A percentile compares a stretch with the other conserved stretches of the same genome.
phyloP scores from a whole-genome alignment of 1,140 invertebrate species.

The Charaxes varanes region DNA sequence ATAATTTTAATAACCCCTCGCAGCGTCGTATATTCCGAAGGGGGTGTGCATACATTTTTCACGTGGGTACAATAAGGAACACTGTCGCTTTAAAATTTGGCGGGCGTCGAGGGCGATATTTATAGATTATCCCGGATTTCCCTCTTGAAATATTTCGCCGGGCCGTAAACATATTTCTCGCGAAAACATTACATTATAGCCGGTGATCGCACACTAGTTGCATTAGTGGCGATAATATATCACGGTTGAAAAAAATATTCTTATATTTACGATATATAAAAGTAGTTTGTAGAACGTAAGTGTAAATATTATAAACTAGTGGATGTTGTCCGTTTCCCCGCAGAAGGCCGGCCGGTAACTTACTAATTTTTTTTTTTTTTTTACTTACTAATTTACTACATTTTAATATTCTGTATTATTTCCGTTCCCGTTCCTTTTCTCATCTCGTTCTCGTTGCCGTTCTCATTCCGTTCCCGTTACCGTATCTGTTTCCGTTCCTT shows the following conservation, averaged over 20 bases:
- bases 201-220: constrained; percentile 17
- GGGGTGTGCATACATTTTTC: constrained; percentile 65
- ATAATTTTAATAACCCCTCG: constrained; percentile 69
- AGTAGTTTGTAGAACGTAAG: no score
- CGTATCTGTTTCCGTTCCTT: no score
- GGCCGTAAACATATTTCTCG: constrained; percentile 47
- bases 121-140: constrained; percentile 65
- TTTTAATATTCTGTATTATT: no score
- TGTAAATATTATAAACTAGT: no score
- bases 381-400: no score
- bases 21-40: constrained; percentile 37
- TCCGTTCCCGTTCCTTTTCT: no score
- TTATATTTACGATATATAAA: no score
- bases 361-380: no score
- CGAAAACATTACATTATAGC: constrained; percentile 19
- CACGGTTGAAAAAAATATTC: constrained; percentile 11
- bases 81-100: constrained; percentile 66
- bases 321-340: no score
- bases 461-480: no score
- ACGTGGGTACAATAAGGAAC: constrained; percentile 55
- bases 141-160: constrained; percentile 42
- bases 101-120: constrained; percentile 47
- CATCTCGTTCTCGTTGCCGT: no score
- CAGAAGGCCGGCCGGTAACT: no score
- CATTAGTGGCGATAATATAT: constrained; percentile 9